Evolutionary conservation across 2,888 invertebrate species (phyloP), one percentile per base, ranked within the genome.

Genomic region (Eilema depressum): DNA sequence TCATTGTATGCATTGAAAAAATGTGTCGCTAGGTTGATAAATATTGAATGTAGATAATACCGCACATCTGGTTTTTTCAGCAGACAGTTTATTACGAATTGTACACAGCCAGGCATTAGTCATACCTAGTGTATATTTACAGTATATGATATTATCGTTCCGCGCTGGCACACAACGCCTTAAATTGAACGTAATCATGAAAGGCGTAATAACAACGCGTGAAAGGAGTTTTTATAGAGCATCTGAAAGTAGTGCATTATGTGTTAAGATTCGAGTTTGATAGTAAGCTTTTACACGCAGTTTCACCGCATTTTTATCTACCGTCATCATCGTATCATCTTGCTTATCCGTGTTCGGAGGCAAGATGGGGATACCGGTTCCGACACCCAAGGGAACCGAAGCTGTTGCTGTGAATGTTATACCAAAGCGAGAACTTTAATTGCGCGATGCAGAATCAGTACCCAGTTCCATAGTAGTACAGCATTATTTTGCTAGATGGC

Each of bases 51-150:
- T 23, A 66, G 57, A 66, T 66, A 66, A 66, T 30, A 33, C 11
- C 12, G 33, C 23, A 57, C 66, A 66, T 66, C 57, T 66, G 66
- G 56, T 57, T 66, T 66, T 66, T 57, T 30, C 57, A n/a, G 5
- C 61, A n/a, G 61, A 30, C 61, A 28, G 20, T 17, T 28, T 28
- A 28, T 60, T 25, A 25, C 25, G 8, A 26, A 61, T 5, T 61
- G 61, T 33, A n/a, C 30, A 61, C 30, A 61, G 28, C 0, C 30
- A 61, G n/a, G 57, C 14, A 59, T 59, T 59, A 26, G 25, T 59
- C 26, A 59, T 59, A 59, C 23, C 26, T 25, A 25, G 12, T 25
- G 11, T 12, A 25, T 57, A 57, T 57, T 57, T 25, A 57, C 14
- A 14, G 11, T 26, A 26, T 59, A 59, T 26, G 14, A 14, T 25